phyloP scores from a whole-genome alignment of 2,797 vertebrate genomes.

The Tachyglossus aculeatus region DNA sequence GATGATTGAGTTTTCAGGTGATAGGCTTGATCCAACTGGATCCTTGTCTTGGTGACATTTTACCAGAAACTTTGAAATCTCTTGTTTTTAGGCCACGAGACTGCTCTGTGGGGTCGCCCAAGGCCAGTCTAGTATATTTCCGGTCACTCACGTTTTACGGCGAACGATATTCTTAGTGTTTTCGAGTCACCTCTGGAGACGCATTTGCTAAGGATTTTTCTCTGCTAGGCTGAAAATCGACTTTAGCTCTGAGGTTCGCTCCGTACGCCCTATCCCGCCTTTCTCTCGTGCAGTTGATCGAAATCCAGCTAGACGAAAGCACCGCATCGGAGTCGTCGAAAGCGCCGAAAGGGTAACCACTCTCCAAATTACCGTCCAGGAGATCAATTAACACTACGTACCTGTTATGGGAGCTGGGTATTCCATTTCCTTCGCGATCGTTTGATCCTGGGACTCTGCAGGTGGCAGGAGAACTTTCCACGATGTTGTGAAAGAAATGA shows the following conservation, averaged over 20 bases:
- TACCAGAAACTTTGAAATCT: background rate
- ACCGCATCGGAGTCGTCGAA: background rate
- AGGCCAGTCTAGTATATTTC: too few species aligned
- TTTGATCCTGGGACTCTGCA: background rate
- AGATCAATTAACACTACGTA: background rate
- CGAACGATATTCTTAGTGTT: too few species aligned
- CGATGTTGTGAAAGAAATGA: conserved; percentile 5
- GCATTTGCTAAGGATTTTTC: too few species aligned
- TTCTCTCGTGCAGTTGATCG: background rate
- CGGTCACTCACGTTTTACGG: too few species aligned
- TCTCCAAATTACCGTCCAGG: background rate
- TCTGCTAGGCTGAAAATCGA: background rate
- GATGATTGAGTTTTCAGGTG: background rate
- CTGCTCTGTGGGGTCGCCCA: too few species aligned
- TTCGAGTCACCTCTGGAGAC: too few species aligned
- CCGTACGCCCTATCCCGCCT: background rate
- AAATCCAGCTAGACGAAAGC: background rate
- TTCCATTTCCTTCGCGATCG: background rate
- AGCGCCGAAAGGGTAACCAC: background rate
- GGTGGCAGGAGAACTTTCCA: background rate
- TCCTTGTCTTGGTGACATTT: too few species aligned
- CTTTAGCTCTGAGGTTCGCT: background rate
- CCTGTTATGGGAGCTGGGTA: background rate
- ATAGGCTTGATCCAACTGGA: too few species aligned
- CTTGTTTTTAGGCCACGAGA: too few species aligned